Evolutionary conservation across 2,113 vertebrate genomes (phyloP).

Genomic region (Polyodon spathula): DNA sequence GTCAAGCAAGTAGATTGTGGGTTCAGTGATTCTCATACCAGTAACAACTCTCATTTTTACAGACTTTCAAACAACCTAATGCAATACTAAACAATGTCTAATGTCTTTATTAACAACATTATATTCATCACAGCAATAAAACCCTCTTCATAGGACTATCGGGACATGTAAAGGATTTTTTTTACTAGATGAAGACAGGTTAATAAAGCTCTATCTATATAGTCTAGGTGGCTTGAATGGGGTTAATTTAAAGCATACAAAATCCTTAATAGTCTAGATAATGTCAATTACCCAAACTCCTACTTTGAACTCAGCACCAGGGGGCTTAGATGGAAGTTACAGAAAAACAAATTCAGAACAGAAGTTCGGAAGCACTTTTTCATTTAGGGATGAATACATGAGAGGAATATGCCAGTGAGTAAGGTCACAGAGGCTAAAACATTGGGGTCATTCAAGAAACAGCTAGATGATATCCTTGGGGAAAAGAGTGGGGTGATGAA

Average conservation of each 20-base stretch:
- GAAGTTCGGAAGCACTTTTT: neutral
- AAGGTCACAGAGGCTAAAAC: conserved; percentile 4
- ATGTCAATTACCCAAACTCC: neutral
- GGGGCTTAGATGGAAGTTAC: neutral
- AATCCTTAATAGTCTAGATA: too few relatives aligned
- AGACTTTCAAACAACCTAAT: too few relatives aligned
- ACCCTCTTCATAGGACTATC: neutral
- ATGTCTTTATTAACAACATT: too few relatives aligned
- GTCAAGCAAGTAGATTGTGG: too few relatives aligned
- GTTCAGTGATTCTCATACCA: too few relatives aligned
- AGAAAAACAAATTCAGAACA: conserved; percentile 14
- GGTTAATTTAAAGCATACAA: too few relatives aligned
- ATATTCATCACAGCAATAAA: neutral
- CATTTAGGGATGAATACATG: neutral
- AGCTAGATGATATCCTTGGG: neutral
- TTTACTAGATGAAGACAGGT: too few relatives aligned
- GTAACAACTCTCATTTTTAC: too few relatives aligned
- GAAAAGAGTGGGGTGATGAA: neutral
- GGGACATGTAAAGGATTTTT: too few relatives aligned
- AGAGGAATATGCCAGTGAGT: neutral
- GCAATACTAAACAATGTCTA: too few relatives aligned
- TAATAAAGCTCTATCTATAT: too few relatives aligned
- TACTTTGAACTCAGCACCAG: conserved; percentile 2
- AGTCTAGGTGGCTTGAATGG: too few relatives aligned
- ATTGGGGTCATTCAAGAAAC: neutral